Percentiles rank a stretch among this genome's conserved stretches.
Conservation (phyloP, 1,140 invertebrate species). For the Trinorchestia longiramus region DNA sequence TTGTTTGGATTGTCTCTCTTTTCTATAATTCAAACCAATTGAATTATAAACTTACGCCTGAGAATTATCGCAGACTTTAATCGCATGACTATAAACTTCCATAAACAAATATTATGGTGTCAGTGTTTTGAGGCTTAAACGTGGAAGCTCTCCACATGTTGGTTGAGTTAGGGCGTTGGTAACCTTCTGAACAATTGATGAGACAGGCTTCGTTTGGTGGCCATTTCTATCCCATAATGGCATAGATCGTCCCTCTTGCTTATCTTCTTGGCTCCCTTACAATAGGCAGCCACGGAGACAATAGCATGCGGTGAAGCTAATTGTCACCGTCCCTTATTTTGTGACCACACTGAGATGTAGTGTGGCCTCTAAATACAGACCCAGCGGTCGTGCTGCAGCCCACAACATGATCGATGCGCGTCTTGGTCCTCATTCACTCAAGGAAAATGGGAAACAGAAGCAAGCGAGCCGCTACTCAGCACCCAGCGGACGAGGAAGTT, state of each 20-base stretch:
- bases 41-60: too few species aligned
- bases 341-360: conserved; percentile 30
- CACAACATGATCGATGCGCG: background rate
- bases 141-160: conserved; percentile 1
- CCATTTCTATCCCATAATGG: background rate
- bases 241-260: conserved; percentile 35
- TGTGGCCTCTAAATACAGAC: background rate
- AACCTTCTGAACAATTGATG: conserved; percentile 17
- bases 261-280: conserved; percentile 34
- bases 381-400: background rate
- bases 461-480: background rate
- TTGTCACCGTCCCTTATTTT: conserved; percentile 39
- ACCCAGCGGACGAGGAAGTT: background rate
- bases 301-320: conserved; percentile 11
- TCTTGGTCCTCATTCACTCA: background rate
- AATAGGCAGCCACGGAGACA: conserved; percentile 30
- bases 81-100: background rate
- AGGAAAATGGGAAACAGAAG: background rate
- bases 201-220: background rate
- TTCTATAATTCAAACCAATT: too few species aligned
- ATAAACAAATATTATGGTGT: background rate
- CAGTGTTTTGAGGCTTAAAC: background rate
- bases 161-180: conserved; percentile 1
- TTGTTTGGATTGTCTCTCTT: too few species aligned
- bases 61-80: background rate